Conservation (phyloP, 2,113 vertebrate genomes). For the Poecile atricapillus region DNA sequence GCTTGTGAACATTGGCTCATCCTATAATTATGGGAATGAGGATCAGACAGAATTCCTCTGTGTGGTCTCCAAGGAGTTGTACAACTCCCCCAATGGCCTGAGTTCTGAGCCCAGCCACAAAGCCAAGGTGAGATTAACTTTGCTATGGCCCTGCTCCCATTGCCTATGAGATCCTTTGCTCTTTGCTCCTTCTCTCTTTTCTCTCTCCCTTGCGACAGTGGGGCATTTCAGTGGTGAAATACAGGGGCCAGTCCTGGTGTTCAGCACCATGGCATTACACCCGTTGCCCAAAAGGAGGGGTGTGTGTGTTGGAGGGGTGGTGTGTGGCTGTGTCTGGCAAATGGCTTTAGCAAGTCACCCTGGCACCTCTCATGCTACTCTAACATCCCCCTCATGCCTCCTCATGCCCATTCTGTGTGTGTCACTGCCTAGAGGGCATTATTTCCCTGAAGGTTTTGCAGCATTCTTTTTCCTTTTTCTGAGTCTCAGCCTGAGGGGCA, state of each 20-base stretch:
- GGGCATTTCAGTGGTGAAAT: not conserved
- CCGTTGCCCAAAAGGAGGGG: not conserved
- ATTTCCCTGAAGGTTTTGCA: not conserved
- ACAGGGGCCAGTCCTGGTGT: not conserved
- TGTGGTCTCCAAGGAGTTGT: constrained; percentile 92
- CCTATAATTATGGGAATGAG: constrained; percentile 92
- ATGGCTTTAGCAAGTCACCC: constrained; percentile 19
- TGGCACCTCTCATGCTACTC: constrained; percentile 2
- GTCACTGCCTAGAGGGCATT: not conserved
- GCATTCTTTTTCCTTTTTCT: not conserved
- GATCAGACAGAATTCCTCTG: constrained; percentile 95
- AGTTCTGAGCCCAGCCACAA: constrained; percentile 86
- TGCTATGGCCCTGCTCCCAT: not conserved
- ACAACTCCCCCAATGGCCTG: constrained; percentile 79
- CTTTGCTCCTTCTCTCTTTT: not conserved
- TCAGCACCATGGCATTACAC: not conserved
- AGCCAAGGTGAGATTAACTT: constrained; percentile 80
- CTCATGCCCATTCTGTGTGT: not conserved
- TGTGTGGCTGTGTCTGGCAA: not conserved
- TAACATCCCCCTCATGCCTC: not conserved
- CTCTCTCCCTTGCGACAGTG: not conserved
- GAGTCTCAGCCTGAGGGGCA: not conserved
- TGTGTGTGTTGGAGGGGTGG: not conserved
- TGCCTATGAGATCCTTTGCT: not conserved
- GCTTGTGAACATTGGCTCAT: constrained; percentile 96